Percentiles rank a stretch among this genome's conserved stretches.
These are phyloP conservation scores for Sebastes dallii DNA, from an alignment of 2,797 vertebrate genomes.

Conservation along the genomic window DNA sequence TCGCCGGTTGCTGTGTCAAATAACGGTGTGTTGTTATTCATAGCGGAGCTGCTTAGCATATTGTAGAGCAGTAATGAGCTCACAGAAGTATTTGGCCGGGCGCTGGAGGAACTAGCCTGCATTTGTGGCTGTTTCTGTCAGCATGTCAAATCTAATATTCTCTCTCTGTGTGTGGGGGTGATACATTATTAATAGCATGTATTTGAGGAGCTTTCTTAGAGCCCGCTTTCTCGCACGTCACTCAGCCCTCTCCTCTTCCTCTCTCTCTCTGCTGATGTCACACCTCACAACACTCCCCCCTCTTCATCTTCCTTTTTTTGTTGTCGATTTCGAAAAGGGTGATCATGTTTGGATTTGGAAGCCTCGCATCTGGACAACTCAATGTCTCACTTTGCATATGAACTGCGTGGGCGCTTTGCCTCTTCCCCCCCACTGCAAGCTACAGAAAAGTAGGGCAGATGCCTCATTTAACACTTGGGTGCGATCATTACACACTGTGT, in stretches of 20 bases:
- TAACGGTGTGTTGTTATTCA: constrained; percentile 29
- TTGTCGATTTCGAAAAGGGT: neutral
- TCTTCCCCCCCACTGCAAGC: constrained; percentile 50
- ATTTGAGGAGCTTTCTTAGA: constrained; percentile 79
- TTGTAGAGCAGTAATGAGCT: constrained; percentile 46
- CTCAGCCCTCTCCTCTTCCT: constrained; percentile 40
- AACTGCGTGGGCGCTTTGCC: constrained; percentile 48
- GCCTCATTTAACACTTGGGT: constrained; percentile 70
- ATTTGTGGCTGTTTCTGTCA: constrained; percentile 65
- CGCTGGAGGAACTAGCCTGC: constrained; percentile 44
- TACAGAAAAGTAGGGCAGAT: constrained; percentile 76
- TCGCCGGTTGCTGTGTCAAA: neutral
- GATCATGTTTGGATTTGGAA: constrained; percentile 17
- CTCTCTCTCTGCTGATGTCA: constrained; percentile 45
- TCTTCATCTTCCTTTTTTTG: neutral
- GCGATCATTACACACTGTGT: constrained; percentile 45
- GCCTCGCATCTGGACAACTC: constrained; percentile 44
- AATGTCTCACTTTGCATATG: constrained; percentile 41
- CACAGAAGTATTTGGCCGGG: constrained; percentile 33
- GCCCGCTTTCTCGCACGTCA: constrained; percentile 63
- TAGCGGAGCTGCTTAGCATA: constrained; percentile 27
- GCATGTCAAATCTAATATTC: constrained; percentile 72
- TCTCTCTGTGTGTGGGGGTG: constrained; percentile 48
- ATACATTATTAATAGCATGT: constrained; percentile 73
- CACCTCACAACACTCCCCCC: constrained; percentile 11